Evolutionary conservation across 2,797 vertebrate species (phyloP).

Genomic region (Merluccius polli): DNA sequence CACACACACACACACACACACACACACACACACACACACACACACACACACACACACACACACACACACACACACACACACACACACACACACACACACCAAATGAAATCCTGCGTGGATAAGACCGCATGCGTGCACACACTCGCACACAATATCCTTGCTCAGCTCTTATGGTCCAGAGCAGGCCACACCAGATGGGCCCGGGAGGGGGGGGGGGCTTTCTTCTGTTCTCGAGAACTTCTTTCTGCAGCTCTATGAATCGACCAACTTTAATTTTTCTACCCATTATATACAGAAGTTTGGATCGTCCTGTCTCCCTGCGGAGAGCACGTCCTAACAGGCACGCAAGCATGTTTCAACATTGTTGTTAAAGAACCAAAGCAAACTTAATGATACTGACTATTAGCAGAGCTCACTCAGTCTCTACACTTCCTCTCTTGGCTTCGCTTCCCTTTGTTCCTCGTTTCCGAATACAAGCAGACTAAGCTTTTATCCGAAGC

Average conservation of each 20-base stretch:
- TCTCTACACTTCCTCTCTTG: not conserved
- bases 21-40: not conserved
- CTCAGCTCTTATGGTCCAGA: conserved; percentile 37
- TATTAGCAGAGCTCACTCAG: not conserved
- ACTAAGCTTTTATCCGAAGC: not conserved
- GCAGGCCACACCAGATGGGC: conserved; percentile 55
- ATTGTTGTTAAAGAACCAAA: not conserved
- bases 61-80: not conserved
- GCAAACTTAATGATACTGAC: not conserved
- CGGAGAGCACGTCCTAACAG: not conserved
- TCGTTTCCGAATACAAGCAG: not conserved
- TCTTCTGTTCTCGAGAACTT: conserved; percentile 7
- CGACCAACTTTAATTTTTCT: not conserved
- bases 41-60: conserved; percentile 11
- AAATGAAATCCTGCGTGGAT: conserved; percentile 2
- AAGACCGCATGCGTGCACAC: not conserved
- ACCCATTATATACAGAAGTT: not conserved
- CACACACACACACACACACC: conserved; percentile 15
- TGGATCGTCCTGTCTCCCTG: not conserved
- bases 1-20: conserved; percentile 13
- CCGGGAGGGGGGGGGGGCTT: conserved; percentile 7
- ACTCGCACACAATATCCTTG: conserved; percentile 6
- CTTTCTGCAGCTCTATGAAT: not conserved
- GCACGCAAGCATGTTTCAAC: not conserved
- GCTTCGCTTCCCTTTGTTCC: not conserved